Conservation (phyloP, 2,113 vertebrate species). For the Channa maculata region DNA sequence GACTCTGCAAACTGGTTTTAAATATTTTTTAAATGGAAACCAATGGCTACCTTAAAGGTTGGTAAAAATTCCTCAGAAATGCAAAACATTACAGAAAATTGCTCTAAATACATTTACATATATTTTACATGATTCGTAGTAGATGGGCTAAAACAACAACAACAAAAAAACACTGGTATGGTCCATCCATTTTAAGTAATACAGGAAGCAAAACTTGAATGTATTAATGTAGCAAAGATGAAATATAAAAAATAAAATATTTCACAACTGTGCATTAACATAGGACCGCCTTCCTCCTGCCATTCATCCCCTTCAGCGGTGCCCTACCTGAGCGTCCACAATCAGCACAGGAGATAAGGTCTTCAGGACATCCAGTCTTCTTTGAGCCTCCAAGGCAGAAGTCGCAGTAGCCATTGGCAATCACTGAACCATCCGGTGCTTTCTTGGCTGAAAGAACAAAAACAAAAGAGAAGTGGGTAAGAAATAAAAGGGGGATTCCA, state of each 20-base stretch:
- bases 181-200: slow-evolving; percentile 59
- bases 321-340: slow-evolving; percentile 93
- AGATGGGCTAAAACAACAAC: slow-evolving; percentile 56
- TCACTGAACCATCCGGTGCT: slow-evolving; percentile 92
- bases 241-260: slow-evolving; percentile 32
- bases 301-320: slow-evolving; percentile 70
- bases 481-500: background rate
- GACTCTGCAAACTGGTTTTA: slow-evolving; percentile 24
- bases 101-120: slow-evolving; percentile 3
- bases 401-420: slow-evolving; percentile 95
- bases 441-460: slow-evolving; percentile 87
- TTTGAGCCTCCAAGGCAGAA: slow-evolving; percentile 95
- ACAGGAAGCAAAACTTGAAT: slow-evolving; percentile 22
- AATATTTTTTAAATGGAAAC: slow-evolving; percentile 4
- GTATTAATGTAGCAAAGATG: slow-evolving; percentile 4
- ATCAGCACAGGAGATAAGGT: slow-evolving; percentile 96
- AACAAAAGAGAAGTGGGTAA: slow-evolving; percentile 29
- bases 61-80: slow-evolving; percentile 7
- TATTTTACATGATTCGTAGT: slow-evolving; percentile 51
- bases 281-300: slow-evolving; percentile 70
- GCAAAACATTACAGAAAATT: slow-evolving; percentile 31
- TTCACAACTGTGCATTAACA: slow-evolving; percentile 63
- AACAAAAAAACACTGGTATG: slow-evolving; percentile 64
- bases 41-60: slow-evolving; percentile 14
- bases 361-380: slow-evolving; percentile 94